Base-by-base conservation (phyloP, 2,888 invertebrate species). In the Macrosiphum euphorbiae region DNA sequence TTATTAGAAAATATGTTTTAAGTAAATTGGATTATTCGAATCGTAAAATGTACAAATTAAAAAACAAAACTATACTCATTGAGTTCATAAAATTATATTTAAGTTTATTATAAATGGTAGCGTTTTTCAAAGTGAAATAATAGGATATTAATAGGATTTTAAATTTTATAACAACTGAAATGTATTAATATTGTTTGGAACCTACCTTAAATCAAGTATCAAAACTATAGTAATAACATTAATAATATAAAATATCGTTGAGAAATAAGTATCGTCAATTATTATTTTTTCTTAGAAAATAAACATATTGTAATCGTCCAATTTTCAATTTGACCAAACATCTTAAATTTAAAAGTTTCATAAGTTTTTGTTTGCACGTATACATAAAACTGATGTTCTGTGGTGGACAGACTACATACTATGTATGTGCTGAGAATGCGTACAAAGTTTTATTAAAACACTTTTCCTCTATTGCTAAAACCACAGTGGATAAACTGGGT, bases 371-470 rank as follows among this genome's bases (percentile, higher is more conserved):
- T 11, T 26, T 67, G 84, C 52, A 10, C 4, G 35, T 78, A 20
- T 41, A 52, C 16, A 16, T 44, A 84, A 41, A 55, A 91, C 41
- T 41, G n/a, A 84, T 26, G 84, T 35, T 58, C 58, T 91, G 58
- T n/a, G 13, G 55, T n/a, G 11, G 55, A 91, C 85, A 85, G 44
- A 85, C 52, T n/a, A 55, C 24, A 44, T 28, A 28, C 28, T 13
- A 52, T 41, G 85, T 85, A n/a, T 91, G 44, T 44, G 44, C 55
- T 47, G 85, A 85, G 44, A 85, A 85, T 55, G 44, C 85, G 55
- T 24, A 85, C 55, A 58, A 85, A 85, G 55, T 91, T 85, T 58
- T 86, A 86, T 91, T 86, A 61, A 91, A 91, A 58, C 85, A 4
- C 58, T 35, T 91, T 91, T 86, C 47, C 35, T 58, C n/a, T 61